Percentiles rank a stretch among this genome's conserved stretches.
Conservation (phyloP, 2,888 invertebrate genomes). For the Slavum lentiscoides region DNA sequence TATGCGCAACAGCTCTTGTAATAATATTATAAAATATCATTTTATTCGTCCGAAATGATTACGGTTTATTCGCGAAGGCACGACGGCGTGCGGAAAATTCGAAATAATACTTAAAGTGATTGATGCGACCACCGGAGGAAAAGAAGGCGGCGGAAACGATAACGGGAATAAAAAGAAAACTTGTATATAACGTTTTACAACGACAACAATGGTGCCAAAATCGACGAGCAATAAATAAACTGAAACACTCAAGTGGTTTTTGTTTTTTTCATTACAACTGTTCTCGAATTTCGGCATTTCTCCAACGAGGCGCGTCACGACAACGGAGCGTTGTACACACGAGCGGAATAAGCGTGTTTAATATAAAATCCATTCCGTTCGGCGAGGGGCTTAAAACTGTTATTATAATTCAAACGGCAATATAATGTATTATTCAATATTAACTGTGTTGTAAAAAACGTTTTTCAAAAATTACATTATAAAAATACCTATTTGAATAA, state of each 20-base stretch:
- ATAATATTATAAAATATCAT: too few relatives aligned
- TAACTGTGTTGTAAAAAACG: too few relatives aligned
- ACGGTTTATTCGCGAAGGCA: neutral
- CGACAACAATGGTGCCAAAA: constrained; percentile 20
- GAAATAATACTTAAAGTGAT: constrained; percentile 24
- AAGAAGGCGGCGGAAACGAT: neutral
- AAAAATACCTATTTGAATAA: too few relatives aligned
- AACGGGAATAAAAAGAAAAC: neutral
- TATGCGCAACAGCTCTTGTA: too few relatives aligned
- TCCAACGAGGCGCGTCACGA: neutral
- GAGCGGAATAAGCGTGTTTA: too few relatives aligned
- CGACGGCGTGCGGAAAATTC: neutral
- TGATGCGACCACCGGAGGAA: constrained; percentile 1
- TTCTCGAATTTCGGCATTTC: neutral
- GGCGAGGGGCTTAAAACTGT: neutral
- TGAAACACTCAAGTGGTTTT: constrained; percentile 4
- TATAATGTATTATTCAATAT: too few relatives aligned
- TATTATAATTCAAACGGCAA: too few relatives aligned
- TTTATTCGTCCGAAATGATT: too few relatives aligned
- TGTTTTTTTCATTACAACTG: constrained; percentile 2
- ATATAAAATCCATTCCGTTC: neutral
- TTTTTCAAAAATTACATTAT: too few relatives aligned
- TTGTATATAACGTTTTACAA: neutral
- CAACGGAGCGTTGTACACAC: neutral
- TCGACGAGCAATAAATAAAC: constrained; percentile 12